A percentile compares a stretch with the other conserved stretches of the same genome.
Evolutionary conservation across 1,140 invertebrate genomes (phyloP).

Genomic region (Drosophila watanabei): DNA sequence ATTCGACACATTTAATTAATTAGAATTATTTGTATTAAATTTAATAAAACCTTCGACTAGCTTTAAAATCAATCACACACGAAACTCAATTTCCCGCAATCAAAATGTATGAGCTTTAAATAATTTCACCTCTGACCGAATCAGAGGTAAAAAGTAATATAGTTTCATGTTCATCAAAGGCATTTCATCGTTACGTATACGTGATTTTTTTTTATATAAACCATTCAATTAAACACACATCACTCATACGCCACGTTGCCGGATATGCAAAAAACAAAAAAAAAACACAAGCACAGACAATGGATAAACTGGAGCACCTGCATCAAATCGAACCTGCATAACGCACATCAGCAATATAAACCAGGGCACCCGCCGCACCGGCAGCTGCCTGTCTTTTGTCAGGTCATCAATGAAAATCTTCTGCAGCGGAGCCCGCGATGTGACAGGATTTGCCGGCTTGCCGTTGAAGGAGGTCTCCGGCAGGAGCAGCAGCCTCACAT

Average conservation of each 20-base stretch:
- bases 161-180: not conserved
- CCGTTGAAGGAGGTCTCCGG: slow-evolving; percentile 8
- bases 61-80: not conserved
- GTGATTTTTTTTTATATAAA: slow-evolving; percentile 15
- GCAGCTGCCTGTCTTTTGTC: slow-evolving; percentile 29
- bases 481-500: slow-evolving; percentile 55
- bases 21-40: not conserved
- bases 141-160: not conserved
- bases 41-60: not conserved
- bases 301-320: slow-evolving; percentile 39
- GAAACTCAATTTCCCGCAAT: slow-evolving; percentile 1
- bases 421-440: slow-evolving; percentile 40
- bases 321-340: slow-evolving; percentile 65
- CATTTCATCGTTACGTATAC: not conserved
- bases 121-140: slow-evolving; percentile 14
- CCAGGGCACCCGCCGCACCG: slow-evolving; percentile 72
- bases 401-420: slow-evolving; percentile 77
- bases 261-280: slow-evolving; percentile 8
- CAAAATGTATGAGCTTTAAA: not conserved
- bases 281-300: slow-evolving; percentile 14
- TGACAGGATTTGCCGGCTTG: slow-evolving; percentile 10
- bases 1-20: not conserved
- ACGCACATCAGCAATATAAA: slow-evolving; percentile 72
- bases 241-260: slow-evolving; percentile 49
- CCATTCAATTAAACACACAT: slow-evolving; percentile 40